Percentiles rank a stretch among this genome's conserved stretches.
Conservation (phyloP, 2,797 vertebrate genomes). For the Tragopan temminckii region DNA sequence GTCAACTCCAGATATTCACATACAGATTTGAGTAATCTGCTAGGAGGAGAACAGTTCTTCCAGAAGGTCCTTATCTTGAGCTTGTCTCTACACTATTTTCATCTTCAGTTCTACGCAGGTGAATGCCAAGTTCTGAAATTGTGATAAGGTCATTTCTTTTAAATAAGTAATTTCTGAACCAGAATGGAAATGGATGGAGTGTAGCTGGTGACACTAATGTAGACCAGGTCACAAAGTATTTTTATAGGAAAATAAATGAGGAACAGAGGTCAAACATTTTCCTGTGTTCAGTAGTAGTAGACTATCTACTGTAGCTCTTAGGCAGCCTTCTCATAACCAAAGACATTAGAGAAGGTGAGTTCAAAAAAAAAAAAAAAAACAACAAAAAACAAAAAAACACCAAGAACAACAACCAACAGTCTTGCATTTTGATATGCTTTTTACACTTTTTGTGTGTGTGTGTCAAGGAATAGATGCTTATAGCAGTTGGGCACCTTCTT, state of each 20-base stretch:
- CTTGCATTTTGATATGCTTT: constrained; percentile 29
- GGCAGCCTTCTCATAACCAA: constrained; percentile 1
- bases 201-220: constrained; percentile 43
- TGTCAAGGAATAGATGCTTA: constrained; percentile 23
- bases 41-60: not conserved
- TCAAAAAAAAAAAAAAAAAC: not conserved
- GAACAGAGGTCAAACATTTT: constrained; percentile 37
- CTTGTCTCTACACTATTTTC: not conserved
- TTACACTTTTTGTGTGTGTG: not conserved
- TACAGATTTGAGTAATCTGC: not conserved
- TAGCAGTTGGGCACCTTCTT: not conserved
- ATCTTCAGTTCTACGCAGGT: not conserved
- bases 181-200: constrained; percentile 22
- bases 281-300: not conserved
- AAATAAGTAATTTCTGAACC: constrained; percentile 19
- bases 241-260: constrained; percentile 47
- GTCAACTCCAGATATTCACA: not conserved
- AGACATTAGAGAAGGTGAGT: not conserved
- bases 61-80: not conserved
- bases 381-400: not conserved
- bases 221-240: constrained; percentile 52
- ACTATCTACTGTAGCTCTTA: constrained; percentile 28
- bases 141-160: constrained; percentile 44
- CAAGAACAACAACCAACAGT: no score
- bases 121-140: not conserved